Evolutionary conservation across 2,113 vertebrate species (phyloP).

Genomic region (Hippocampus abdominalis): DNA sequence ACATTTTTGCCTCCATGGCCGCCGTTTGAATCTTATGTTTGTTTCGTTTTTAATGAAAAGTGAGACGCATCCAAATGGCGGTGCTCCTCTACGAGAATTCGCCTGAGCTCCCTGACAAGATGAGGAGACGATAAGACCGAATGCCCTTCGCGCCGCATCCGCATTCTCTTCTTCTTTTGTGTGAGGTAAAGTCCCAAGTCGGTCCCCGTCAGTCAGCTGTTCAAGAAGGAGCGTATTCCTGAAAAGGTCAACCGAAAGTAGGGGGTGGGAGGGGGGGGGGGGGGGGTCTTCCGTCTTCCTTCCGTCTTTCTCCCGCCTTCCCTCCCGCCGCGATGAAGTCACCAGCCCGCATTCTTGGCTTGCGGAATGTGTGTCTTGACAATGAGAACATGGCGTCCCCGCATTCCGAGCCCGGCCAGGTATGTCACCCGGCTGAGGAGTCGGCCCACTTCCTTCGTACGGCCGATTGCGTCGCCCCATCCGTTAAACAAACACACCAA

Average conservation of each 20-base stretch:
- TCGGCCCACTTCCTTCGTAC: neutral
- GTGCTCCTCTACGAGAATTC: neutral
- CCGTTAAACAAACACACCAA: neutral
- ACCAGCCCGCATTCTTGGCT: conserved; percentile 21
- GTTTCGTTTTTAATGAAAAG: neutral
- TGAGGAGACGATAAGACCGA: conserved; percentile 45
- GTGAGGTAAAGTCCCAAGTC: conserved; percentile 15
- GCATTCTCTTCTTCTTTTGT: conserved; percentile 13
- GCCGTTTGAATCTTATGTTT: neutral
- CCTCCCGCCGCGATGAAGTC: neutral
- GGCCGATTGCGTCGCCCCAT: neutral
- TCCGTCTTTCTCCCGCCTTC: neutral
- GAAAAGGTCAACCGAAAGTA: conserved; percentile 53
- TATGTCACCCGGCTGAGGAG: conserved; percentile 10
- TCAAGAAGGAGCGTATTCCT: conserved; percentile 39
- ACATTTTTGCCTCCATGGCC: neutral
- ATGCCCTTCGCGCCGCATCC: conserved; percentile 40
- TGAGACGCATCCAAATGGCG: conserved; percentile 2
- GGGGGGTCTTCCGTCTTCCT: too few relatives aligned
- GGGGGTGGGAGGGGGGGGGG: too few relatives aligned
- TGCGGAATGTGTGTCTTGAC: neutral
- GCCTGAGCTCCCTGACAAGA: conserved; percentile 22
- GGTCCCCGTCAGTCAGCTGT: conserved; percentile 41
- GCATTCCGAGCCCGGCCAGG: conserved; percentile 8
- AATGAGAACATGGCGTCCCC: conserved; percentile 14